Evolutionary conservation across 2,888 invertebrate species (phyloP), one percentile per base, ranked within the genome.

Genomic region (Caenorhabditis imperialis): DNA sequence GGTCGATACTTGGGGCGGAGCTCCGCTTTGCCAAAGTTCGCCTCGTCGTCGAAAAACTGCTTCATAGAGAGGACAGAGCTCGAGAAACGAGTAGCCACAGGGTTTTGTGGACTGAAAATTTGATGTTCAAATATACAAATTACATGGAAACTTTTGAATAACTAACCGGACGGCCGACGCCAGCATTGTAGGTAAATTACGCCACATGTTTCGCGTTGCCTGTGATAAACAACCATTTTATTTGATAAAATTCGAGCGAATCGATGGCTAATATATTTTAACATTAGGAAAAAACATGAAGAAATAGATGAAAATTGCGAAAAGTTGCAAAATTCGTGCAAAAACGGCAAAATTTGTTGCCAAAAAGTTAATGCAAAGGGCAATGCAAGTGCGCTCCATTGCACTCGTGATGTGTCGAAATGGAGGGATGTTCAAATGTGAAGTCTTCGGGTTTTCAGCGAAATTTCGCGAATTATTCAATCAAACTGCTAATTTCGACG

Each of bases 11-110:
- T 84, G 10, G 83, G 81, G 6, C 84, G 76, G 18, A 86, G 70
- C 47, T 85, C 84, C 5, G 69, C 44, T 37, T 69, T 74, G 37
- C 79, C 83, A 35, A 79, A 84, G 54, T 81, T 86, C 16, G 71
- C 79, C 27, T 80, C 77, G 27, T 77, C 67, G 60, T 86, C 86
- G 63, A 86, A 85, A 73, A 86, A 86, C 54, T 80, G 69, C 37
- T 62, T 53, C 70, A 75, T 63, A 38, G 20, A 10, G 38, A 10
- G 7, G 30, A 7, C 30, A 10, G 30, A n/a, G n/a, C 63, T 75
- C 10, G 60, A 55, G 40, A 45, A 53, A 4, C 73, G 65, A 0
- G 33, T 16, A n/a, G 54, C 7, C 1, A 22, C 5, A 3, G 23
- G 23, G 38, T 63, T 63, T 60, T 70, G 70, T 1, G 55, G 16